Evolutionary conservation across 2,888 invertebrate genomes (phyloP), one percentile per base, ranked within the genome.

Genomic region (Plebejus anna): DNA sequence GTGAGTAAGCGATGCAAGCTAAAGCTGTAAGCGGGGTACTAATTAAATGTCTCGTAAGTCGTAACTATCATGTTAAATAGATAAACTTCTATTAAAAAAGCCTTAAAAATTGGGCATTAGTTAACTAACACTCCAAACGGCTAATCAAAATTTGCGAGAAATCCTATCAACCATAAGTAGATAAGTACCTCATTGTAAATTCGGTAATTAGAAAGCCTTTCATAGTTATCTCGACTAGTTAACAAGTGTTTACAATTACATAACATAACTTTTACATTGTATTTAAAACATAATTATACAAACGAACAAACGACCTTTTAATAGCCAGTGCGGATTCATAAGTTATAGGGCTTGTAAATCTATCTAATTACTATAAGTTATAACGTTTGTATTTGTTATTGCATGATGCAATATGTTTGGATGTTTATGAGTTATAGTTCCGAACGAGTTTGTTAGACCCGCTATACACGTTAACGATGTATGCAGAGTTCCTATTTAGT

Each of bases 221-320:
- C 28, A 7, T 61, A 61, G 28, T 28, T 36, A 4, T 32, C 13
- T 28, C 28, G 28, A 28, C 61, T 32, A 13, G 66, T 4, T 66
- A 66, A 36, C 32, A 32, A 66, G 4, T 66, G 9, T 66, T 66
- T 13, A 66, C 11, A 66, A 42, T 72, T 72, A 72, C 47, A 13
- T 42, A 72, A 72, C 72, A 72, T 3, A 42, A 66, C 72, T 72
- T 72, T 72, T 42, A 72, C 42, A n/a, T 47, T 72, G 72, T 42
- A 72, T 36, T 36, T 66, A 36, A 32, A 66, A 13, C 5, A 66
- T 32, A 2, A 66, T 66, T 66, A 32, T 66, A 66, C 61, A 66
- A 66, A 36, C 13, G 66, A 42, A 71, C 71, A 71, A 71, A 71
- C 42, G 71, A 38, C 42, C 11, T 71, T 71, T 71, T 71, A 71